phyloP scores from a whole-genome alignment of 37 sponge, comb jelly and placozoan species.

The Amphimedon queenslandica region DNA sequence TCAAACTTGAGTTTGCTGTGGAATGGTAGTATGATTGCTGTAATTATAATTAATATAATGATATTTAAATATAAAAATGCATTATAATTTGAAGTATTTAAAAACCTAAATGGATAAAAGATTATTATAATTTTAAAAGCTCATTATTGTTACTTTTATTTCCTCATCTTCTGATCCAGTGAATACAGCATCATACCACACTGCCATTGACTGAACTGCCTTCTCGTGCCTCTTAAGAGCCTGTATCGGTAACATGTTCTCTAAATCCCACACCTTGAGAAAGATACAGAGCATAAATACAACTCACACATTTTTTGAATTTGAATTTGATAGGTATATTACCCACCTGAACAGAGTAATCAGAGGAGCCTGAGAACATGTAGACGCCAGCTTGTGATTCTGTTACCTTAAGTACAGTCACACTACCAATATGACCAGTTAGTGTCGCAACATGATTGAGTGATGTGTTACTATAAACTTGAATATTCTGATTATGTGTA shows the following conservation, averaged over 20 bases:
- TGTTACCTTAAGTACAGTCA: constrained; percentile 70
- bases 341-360: constrained; percentile 78
- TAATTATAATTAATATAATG: no score
- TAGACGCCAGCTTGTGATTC: constrained; percentile 62
- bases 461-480: constrained; percentile 68
- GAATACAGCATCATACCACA: constrained; percentile 79
- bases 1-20: no score
- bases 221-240: constrained; percentile 86
- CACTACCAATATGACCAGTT: constrained; percentile 86
- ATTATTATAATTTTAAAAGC: neutral
- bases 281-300: neutral
- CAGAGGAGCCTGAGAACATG: constrained; percentile 86
- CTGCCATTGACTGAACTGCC: constrained; percentile 59
- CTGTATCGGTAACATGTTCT: constrained; percentile 86
- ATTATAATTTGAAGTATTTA: constrained; percentile 21
- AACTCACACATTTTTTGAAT: neutral
- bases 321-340: neutral
- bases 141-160: constrained; percentile 67
- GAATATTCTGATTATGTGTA: constrained; percentile 92
- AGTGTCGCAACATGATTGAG: constrained; percentile 71
- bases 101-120: constrained; percentile 1
- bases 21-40: no score
- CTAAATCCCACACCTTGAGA: constrained; percentile 86
- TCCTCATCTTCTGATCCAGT: constrained; percentile 91
- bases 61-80: no score